Evolutionary conservation across 2,888 invertebrate genomes (phyloP).

Genomic region (Hirudinaria manillensis): DNA sequence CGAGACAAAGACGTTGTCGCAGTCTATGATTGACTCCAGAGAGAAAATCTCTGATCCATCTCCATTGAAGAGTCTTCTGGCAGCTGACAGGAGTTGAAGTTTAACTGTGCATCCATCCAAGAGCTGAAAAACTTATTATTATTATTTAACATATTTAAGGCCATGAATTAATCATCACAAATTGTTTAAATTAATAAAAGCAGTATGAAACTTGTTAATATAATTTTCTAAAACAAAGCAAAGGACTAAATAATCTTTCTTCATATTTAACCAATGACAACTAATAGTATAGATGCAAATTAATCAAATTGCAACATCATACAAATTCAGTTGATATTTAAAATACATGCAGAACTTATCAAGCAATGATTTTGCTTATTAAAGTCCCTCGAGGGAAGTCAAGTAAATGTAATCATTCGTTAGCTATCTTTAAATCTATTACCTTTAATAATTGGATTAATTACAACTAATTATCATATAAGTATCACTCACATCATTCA

Average conservation of each 20-base stretch:
- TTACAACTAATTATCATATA: too few species aligned
- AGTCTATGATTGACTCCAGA: constrained; percentile 45
- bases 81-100: constrained; percentile 49
- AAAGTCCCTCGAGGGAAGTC: too few species aligned
- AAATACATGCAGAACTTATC: too few species aligned
- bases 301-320: too few species aligned
- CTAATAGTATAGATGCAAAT: too few species aligned
- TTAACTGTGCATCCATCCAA: constrained; percentile 51
- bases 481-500: constrained; percentile 44
- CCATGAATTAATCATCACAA: background rate
- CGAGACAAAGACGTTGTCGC: constrained; percentile 50
- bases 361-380: too few species aligned
- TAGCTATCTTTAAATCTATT: too few species aligned
- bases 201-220: background rate
- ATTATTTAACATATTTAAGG: background rate
- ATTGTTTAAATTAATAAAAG: background rate
- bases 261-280: too few species aligned
- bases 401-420: too few species aligned
- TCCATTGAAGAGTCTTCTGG: constrained; percentile 50
- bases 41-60: constrained; percentile 50
- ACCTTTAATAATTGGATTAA: too few species aligned
- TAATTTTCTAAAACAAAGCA: background rate
- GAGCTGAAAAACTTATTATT: constrained; percentile 43
- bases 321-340: too few species aligned
- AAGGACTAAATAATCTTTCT: too few species aligned